Evolutionary conservation across 1,140 invertebrate species (phyloP), one percentile per base, ranked within the genome.

Genomic region (Oncopodura yosiiana): DNA sequence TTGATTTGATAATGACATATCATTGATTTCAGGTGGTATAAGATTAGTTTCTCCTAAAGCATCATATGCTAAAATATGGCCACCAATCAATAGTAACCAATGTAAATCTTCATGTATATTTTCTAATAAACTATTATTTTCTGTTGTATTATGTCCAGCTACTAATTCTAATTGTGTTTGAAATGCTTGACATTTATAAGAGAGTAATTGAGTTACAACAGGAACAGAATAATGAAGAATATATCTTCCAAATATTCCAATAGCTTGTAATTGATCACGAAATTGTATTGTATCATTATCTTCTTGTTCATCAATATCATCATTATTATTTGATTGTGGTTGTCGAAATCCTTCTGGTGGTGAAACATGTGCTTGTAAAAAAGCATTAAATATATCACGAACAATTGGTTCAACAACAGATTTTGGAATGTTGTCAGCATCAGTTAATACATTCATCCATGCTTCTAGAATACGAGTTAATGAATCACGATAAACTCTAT

Each of bases 21-120:
- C 74, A 67, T 24, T 83, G 75, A 93, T 76, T 68, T 86, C 81
- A 0, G 76, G 65, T 1, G 88, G 87, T 62, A 91, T 84, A 60
- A 84, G 72, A 5, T 82, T 77, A 3, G 77, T 79, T 69, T 91
- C 87, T 0, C 85, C 84, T 45, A 84, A 81, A 53, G 75, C 76
- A 53, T 83, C 79, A 70, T 83, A 78, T 38, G 80, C 79, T 41
- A 87, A 68, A 1, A 83, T 72, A 69, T 84, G 77, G 19, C 76
- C 85, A 56, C 83, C 73, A 49, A 91, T 81, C 53, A 94, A 75
- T 3, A 92, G 68, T 18, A 87, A 75, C 90, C 89, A 94, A 69
- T 93, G 88, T 2, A 94, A 69, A 73, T 94, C 88, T 73, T 94
- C 88, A 69, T 84, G 86, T 1, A 87, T 64, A 57, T 72, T 75